Conservation (phyloP, 2,113 vertebrate genomes). For the Bungarus multicinctus region DNA sequence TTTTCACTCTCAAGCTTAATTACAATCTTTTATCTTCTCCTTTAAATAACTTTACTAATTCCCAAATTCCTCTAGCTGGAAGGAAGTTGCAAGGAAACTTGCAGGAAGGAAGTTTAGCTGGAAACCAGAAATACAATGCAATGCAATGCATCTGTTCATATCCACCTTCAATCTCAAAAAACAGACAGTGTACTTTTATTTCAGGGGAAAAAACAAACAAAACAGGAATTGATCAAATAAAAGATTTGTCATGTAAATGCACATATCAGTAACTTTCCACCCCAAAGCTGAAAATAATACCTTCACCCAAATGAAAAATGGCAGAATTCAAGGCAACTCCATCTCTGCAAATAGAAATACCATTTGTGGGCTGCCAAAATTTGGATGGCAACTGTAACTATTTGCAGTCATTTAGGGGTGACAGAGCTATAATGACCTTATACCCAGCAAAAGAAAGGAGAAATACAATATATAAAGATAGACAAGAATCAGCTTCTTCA, state of each 20-base stretch:
- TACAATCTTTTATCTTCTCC: background rate
- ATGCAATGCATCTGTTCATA: background rate
- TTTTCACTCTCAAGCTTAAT: background rate
- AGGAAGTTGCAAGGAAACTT: too few relatives aligned
- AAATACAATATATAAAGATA: background rate
- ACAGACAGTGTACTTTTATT: background rate
- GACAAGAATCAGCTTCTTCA: background rate
- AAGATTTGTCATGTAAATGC: background rate
- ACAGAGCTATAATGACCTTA: background rate
- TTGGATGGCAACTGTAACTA: background rate
- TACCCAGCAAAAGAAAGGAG: background rate
- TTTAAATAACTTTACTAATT: constrained; percentile 6
- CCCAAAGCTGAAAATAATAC: background rate
- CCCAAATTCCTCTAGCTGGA: background rate
- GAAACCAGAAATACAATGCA: background rate
- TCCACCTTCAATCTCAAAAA: background rate
- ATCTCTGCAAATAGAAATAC: background rate
- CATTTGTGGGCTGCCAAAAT: background rate
- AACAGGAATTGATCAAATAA: background rate
- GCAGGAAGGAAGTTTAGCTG: background rate
- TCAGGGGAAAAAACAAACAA: background rate
- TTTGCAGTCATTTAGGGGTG: background rate
- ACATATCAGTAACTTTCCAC: background rate
- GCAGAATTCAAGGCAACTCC: background rate
- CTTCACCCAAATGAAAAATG: background rate